Conservation (phyloP, 2,888 invertebrate species). For the Furcula furcula region DNA sequence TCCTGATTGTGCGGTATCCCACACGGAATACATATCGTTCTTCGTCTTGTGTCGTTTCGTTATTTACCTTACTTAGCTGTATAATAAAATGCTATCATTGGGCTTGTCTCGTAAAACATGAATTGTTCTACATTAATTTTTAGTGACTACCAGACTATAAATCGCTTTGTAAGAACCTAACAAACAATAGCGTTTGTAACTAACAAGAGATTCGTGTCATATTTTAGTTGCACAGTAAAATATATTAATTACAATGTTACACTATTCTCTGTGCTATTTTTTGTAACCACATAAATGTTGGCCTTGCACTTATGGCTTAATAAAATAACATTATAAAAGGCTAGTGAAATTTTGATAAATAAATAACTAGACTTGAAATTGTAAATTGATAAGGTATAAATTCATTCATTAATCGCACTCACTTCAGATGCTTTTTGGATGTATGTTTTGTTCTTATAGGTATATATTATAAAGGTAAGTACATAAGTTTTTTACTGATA, state of each 20-base stretch:
- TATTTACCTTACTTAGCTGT: constrained; percentile 44
- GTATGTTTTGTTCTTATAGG: constrained; percentile 15
- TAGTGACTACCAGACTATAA: constrained; percentile 24
- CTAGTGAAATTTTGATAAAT: constrained; percentile 81
- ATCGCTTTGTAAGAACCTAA: no score
- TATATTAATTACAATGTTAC: constrained; percentile 34
- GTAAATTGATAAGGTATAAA: constrained; percentile 62
- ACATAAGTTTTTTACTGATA: constrained; percentile 18
- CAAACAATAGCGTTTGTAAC: constrained; percentile 28
- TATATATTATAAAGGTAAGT: no score
- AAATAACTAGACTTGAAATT: constrained; percentile 73
- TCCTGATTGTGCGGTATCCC: constrained; percentile 50
- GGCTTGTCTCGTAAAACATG: constrained; percentile 37
- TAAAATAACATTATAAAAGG: constrained; percentile 75
- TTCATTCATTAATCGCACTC: constrained; percentile 41
- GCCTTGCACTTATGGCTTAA: constrained; percentile 73
- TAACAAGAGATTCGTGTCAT: constrained; percentile 35
- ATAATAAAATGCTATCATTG: constrained; percentile 40
- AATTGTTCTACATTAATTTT: constrained; percentile 22
- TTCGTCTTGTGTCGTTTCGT: constrained; percentile 58
- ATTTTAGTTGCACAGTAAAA: constrained; percentile 18
- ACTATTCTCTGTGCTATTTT: constrained; percentile 29
- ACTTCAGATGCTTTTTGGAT: constrained; percentile 20
- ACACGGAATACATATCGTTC: constrained; percentile 72
- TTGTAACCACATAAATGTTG: constrained; percentile 59